Percentiles rank a stretch among this genome's conserved stretches.
phyloP scores from a whole-genome alignment of 2,797 vertebrate genomes.

The Chrosomus eos region DNA sequence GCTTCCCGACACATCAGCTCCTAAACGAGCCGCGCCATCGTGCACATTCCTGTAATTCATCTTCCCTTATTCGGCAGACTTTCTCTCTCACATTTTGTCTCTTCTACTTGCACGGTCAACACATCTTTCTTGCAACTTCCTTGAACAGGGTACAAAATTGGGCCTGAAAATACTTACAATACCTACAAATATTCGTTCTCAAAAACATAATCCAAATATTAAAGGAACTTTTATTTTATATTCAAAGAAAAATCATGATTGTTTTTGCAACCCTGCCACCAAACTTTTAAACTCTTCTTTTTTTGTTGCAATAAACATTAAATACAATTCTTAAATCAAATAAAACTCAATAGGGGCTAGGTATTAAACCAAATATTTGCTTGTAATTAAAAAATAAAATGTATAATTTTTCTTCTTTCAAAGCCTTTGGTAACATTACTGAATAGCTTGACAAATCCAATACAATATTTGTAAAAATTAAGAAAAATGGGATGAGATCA shows the following conservation, averaged over 20 bases:
- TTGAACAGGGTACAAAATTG: neutral
- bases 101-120: neutral
- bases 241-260: neutral
- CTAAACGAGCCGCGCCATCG: slow-evolving; percentile 54
- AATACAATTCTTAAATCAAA: neutral
- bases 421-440: neutral
- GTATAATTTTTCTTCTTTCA: neutral
- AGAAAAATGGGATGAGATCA: neutral
- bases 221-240: neutral
- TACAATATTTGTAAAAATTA: neutral
- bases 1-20: slow-evolving; percentile 57
- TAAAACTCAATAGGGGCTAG: neutral
- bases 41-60: slow-evolving; percentile 53
- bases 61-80: slow-evolving; percentile 34
- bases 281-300: neutral
- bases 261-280: neutral
- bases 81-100: slow-evolving; percentile 29
- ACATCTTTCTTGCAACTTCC: slow-evolving; percentile 8
- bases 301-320: neutral
- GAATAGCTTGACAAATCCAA: neutral
- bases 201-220: neutral
- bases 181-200: neutral
- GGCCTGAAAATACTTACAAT: neutral
- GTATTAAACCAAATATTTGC: neutral
- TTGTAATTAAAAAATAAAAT: neutral